Base-by-base conservation (phyloP, 2,888 invertebrate genomes). In the Scaptomyza caliginosa region DNA sequence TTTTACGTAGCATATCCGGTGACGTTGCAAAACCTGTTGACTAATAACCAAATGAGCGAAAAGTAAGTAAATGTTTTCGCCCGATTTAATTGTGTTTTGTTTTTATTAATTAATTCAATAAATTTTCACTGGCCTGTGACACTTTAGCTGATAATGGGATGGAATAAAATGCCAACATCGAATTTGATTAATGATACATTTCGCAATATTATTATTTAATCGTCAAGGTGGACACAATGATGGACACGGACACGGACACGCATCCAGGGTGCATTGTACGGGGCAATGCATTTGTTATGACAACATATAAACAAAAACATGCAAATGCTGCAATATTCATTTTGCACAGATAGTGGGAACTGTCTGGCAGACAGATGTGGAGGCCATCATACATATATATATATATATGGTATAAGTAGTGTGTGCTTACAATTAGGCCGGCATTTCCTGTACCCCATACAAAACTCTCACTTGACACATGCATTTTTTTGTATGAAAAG, bases 161-260 rank as follows among this genome's bases (percentile, higher is more conserved):
- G 34, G 36, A 39, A 28, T 45, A 13, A 63, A 64, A 26, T 39
- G 38, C 46, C 67, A 64, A 74, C 68, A 60, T 70, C 83, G 67
- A 79, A 71, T 52, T 68, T 75, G 86, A 81, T 81, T 81, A 85
- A 86, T 81, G 84, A 77, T 48, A 60, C 62, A 55, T 66, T 66
- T 63, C 60, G 62, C 51, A 64, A 32, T 32, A 32, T 32, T 32
- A 13, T 34, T 34, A 34, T 59, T 62, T 49, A 82, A 63, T 46
- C 63, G n/a, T 46, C 73, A 77, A 76, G 67, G 79, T 70, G 67
- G 46, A 45, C 65, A 43, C 63, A 4, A 38, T 66, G 67, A 74
- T 56, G 75, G 80, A 65, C 76, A 75, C 34, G 43, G 74, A 57
- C 76, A 75, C 34, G 43, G 74, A 57, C 56, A 24, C 11, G 28